A percentile compares a stretch with the other conserved stretches of the same genome.
These are phyloP conservation scores for Drosophila paranaensis DNA, from an alignment of 2,888 invertebrate genomes.

Conservation along the genomic window DNA sequence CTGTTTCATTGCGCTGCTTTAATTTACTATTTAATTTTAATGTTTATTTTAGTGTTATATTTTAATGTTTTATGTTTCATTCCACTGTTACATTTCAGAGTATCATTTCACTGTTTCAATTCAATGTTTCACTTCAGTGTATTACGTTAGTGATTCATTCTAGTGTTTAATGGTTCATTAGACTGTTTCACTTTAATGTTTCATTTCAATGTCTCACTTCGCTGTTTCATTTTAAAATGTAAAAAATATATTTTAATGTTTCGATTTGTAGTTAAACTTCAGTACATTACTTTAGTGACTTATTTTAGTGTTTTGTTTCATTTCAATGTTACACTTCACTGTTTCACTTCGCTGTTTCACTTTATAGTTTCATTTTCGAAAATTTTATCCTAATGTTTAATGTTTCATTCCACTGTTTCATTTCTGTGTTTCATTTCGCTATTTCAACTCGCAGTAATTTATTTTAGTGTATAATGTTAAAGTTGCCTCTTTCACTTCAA, in stretches of 20 bases:
- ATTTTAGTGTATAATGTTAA: too few relatives aligned
- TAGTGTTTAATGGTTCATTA: background rate
- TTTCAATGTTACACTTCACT: too few relatives aligned
- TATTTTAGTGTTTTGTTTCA: background rate
- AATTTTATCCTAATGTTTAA: background rate
- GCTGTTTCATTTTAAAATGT: too few relatives aligned
- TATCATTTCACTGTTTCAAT: background rate
- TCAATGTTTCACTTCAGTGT: background rate
- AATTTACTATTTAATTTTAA: too few relatives aligned
- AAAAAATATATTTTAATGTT: background rate
- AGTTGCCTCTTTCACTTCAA: background rate
- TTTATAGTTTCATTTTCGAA: background rate
- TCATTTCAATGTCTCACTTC: background rate
- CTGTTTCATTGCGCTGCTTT: too few relatives aligned
- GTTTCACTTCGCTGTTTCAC: background rate
- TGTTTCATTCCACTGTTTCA: background rate
- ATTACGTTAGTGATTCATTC: background rate
- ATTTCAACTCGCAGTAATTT: background rate
- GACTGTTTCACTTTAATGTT: background rate
- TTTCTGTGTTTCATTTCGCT: background rate
- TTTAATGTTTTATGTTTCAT: too few relatives aligned
- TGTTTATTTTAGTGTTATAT: too few relatives aligned
- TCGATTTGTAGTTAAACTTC: too few relatives aligned
- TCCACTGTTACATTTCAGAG: too few relatives aligned
- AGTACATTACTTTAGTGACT: too few relatives aligned